Conservation (phyloP, 2,797 vertebrate genomes). For the Phrynocephalus vlangalii region DNA sequence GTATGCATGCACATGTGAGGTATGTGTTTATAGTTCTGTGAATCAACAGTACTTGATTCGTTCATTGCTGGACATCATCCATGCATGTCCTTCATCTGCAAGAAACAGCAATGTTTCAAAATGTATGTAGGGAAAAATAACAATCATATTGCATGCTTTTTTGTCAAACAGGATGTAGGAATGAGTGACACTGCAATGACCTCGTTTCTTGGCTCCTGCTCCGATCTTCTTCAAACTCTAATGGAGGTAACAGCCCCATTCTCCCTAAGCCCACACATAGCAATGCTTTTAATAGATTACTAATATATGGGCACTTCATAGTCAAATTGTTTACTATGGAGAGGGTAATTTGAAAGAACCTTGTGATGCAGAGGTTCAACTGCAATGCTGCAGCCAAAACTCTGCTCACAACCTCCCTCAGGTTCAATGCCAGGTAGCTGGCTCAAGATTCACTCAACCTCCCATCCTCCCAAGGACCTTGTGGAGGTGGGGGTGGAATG, state of each 20-base stretch:
- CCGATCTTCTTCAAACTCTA: conserved; percentile 91
- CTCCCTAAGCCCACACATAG: background rate
- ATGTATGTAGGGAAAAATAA: background rate
- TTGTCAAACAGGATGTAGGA: conserved; percentile 88
- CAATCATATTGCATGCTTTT: background rate
- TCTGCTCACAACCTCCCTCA: too few relatives aligned
- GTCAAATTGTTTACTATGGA: background rate
- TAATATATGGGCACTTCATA: background rate
- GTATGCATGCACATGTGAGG: background rate
- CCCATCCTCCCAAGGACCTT: too few relatives aligned
- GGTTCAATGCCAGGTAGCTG: too few relatives aligned
- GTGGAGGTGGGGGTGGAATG: too few relatives aligned
- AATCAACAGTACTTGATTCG: background rate
- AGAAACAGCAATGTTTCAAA: conserved; percentile 20
- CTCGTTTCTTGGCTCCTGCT: conserved; percentile 90
- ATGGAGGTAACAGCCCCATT: conserved; percentile 87
- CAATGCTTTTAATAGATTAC: background rate
- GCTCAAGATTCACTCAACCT: too few relatives aligned
- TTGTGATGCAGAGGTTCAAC: too few relatives aligned
- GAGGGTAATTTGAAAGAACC: too few relatives aligned
- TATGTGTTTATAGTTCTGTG: background rate
- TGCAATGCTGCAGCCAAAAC: too few relatives aligned
- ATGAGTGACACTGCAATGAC: conserved; percentile 92
- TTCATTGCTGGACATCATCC: background rate
- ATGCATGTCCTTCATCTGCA: too few relatives aligned